A percentile compares a stretch with the other conserved stretches of the same genome.
Conservation (phyloP, 2,888 invertebrate genomes). For the Strigamia crassipes region DNA sequence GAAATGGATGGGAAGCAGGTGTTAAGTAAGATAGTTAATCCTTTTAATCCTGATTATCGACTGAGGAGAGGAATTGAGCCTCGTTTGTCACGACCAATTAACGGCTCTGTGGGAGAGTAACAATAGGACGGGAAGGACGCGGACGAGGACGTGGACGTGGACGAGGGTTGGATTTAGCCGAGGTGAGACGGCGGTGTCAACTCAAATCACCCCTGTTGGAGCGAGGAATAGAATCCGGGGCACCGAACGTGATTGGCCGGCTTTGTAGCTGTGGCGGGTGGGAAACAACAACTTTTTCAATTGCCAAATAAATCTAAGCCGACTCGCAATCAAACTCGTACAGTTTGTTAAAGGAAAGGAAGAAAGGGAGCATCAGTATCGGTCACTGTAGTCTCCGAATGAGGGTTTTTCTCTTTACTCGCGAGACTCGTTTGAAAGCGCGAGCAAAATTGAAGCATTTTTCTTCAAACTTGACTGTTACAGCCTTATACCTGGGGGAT, state of each 20-base stretch:
- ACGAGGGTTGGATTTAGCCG: not conserved
- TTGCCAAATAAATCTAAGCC: conserved; percentile 28
- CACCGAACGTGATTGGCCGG: not conserved
- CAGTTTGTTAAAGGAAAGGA: conserved; percentile 21
- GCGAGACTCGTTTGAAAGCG: conserved; percentile 25
- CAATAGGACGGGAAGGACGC: conserved; percentile 4
- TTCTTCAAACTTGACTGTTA: conserved; percentile 11
- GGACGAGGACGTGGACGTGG: too few relatives aligned
- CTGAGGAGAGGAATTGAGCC: not conserved
- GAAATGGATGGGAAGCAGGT: not conserved
- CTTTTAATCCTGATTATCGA: conserved; percentile 10
- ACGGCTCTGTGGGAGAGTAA: conserved; percentile 19
- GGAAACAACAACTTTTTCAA: conserved; percentile 31
- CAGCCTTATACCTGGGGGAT: not conserved
- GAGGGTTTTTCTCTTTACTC: conserved; percentile 14
- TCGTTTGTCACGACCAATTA: conserved; percentile 42
- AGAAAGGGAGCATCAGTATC: not conserved
- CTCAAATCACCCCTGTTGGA: not conserved
- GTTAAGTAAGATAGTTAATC: conserved; percentile 14
- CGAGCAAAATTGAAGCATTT: conserved; percentile 24
- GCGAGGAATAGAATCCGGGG: not conserved
- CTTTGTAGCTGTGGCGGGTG: not conserved
- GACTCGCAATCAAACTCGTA: conserved; percentile 6
- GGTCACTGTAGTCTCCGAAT: conserved; percentile 21
- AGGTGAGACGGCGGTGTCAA: not conserved